phyloP scores from a whole-genome alignment of 2,888 invertebrate genomes.

The Hydraecia micacea region DNA sequence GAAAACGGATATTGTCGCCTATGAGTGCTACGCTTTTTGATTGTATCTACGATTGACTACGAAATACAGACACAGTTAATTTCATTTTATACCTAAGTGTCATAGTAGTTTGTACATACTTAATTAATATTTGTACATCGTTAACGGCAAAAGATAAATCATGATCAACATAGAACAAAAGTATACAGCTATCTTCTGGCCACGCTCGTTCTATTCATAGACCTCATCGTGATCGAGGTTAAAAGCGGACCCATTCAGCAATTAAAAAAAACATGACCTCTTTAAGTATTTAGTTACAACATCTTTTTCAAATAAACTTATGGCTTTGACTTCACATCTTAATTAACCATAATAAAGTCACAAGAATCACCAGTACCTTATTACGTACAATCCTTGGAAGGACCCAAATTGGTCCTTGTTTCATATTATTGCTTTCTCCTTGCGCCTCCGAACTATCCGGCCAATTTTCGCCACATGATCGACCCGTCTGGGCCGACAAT shows the following conservation, averaged over 20 bases:
- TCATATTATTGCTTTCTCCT: slow-evolving; percentile 43
- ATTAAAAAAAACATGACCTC: background rate
- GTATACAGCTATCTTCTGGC: too few relatives aligned
- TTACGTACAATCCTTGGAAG: slow-evolving; percentile 13
- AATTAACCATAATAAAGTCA: slow-evolving; percentile 17
- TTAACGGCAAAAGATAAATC: background rate
- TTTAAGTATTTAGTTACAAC: background rate
- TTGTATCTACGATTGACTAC: slow-evolving; percentile 9
- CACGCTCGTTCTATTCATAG: background rate
- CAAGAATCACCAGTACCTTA: background rate
- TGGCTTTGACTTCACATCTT: background rate
- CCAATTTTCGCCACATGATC: slow-evolving; percentile 62
- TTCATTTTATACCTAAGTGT: background rate
- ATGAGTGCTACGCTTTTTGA: slow-evolving; percentile 10
- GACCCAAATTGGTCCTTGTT: slow-evolving; percentile 43
- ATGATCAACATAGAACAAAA: background rate
- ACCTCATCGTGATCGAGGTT: background rate
- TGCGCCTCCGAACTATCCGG: slow-evolving; percentile 33
- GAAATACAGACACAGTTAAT: background rate
- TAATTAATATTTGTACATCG: background rate
- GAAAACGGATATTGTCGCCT: slow-evolving; percentile 8
- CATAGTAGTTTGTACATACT: background rate
- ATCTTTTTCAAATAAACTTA: background rate
- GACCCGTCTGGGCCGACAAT: slow-evolving; percentile 56
- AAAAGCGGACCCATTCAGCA: background rate